Evolutionary conservation across 2,888 invertebrate genomes (phyloP).

Genomic region (Pharmacophagus antenor): DNA sequence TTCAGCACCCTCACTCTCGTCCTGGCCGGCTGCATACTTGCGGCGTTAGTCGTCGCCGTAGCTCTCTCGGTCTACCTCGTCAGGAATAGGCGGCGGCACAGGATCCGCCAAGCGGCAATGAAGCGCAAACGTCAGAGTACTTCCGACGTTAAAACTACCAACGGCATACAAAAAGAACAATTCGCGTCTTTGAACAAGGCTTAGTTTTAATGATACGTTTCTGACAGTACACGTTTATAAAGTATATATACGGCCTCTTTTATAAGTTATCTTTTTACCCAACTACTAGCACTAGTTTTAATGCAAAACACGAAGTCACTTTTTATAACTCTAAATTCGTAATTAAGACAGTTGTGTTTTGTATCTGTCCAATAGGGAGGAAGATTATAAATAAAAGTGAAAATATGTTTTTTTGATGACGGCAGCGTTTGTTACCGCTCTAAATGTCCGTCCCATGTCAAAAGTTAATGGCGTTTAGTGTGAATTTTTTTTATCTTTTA

Average conservation of each 20-base stretch:
- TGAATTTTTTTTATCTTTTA: too few relatives aligned
- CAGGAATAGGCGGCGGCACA: conserved; percentile 54
- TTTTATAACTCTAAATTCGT: too few relatives aligned
- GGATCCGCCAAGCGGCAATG: conserved; percentile 55
- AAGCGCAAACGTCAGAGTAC: conserved; percentile 63
- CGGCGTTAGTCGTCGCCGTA: conserved; percentile 54
- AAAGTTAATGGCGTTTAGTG: too few relatives aligned
- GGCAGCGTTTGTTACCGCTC: too few relatives aligned
- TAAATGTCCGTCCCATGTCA: too few relatives aligned
- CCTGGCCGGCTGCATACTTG: conserved; percentile 56
- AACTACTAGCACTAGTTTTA: too few relatives aligned
- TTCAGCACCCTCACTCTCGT: conserved; percentile 55
- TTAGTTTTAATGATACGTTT: conserved; percentile 36
- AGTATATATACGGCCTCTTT: neutral
- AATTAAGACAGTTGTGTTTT: too few relatives aligned
- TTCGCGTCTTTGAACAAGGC: conserved; percentile 61
- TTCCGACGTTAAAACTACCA: conserved; percentile 50
- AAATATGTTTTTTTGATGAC: too few relatives aligned
- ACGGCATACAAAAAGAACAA: conserved; percentile 58
- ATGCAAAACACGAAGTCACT: too few relatives aligned
- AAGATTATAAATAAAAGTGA: too few relatives aligned
- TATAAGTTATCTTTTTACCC: neutral
- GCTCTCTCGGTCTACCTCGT: conserved; percentile 62
- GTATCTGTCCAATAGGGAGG: too few relatives aligned
- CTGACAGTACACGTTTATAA: neutral